Base-by-base conservation (phyloP, 2,888 invertebrate species). In the Nebria salina region DNA sequence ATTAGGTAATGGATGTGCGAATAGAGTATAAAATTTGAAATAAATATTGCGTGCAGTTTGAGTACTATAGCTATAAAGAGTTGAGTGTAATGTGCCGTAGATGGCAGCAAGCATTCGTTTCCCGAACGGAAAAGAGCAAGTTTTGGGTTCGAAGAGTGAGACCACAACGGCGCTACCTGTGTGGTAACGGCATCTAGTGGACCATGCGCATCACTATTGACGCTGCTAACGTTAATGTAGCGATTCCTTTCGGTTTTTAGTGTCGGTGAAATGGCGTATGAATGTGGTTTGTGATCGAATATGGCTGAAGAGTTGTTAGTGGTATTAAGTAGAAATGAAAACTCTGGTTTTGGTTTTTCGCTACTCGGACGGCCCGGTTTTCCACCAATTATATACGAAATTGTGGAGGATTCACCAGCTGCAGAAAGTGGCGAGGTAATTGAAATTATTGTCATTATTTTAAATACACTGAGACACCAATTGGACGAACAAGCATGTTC, bases 331-430 rank as follows among this genome's bases (percentile, higher is more conserved):
- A 94, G 95, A 89, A 95, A 94, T 92, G 95, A 95, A 91, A 93
- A 94, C 91, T 93, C 94, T 90, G 96, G 97, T 88, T 95, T 96
- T 89, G 97, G 97, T 87, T 97, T 97, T 92, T 96, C 96, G 86
- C 91, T 97, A 87, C 93, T 97, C 88, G 96, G 96, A 85, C 95
- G 96, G 90, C 95, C 96, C 88, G 96, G 96, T 89, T 93, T 96
- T 90, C 97, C 97, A 88, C 97, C 96, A 89, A 95, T 97, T 89
- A 96, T 97, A 90, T 97, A 96, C 91, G 95, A 96, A 91, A 96
- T 97, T 88, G 93, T 96, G 88, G 96, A 96, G 90, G 96, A 97
- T 90, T 97, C 97, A 86, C 97, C 97, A 89, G 97, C 97, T 85
- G 96, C 96, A 86, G 95, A 95, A 89, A 95, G 96, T 90, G 96